A percentile compares a stretch with the other conserved stretches of the same genome.
These are phyloP conservation scores for Globicephala melas DNA, from an alignment of 2,113 vertebrate genomes.

Conservation along the genomic window DNA sequence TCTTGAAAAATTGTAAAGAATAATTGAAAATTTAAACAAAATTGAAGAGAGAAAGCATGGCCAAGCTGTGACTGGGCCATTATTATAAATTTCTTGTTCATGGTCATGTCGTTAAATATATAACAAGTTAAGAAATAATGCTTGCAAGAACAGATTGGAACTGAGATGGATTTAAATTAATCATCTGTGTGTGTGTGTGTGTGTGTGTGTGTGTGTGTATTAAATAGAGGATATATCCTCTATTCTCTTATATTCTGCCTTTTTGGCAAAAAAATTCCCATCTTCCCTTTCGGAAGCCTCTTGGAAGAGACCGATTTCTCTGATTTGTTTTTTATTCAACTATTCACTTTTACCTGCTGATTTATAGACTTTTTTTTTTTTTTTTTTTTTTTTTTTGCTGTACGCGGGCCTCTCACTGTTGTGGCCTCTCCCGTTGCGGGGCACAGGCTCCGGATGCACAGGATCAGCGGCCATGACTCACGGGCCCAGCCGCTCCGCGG, in stretches of 20 bases:
- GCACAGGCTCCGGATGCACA: no score
- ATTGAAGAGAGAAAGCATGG: not conserved
- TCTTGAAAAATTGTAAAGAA: not conserved
- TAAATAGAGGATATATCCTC: not conserved
- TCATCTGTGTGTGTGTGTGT: not conserved
- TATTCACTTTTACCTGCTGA: not conserved
- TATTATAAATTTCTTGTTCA: not conserved
- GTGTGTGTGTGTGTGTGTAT: not conserved
- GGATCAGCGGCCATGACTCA: no score
- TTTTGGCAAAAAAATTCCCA: not conserved
- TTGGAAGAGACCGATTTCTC: not conserved
- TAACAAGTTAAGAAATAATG: constrained; percentile 29
- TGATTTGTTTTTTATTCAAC: not conserved
- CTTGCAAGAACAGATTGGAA: constrained; percentile 15
- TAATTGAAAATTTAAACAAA: constrained; percentile 12
- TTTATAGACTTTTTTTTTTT: not conserved
- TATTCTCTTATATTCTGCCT: not conserved
- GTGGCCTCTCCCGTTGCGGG: no score
- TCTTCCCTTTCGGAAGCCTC: not conserved
- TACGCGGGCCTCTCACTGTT: no score
- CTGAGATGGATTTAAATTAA: not conserved
- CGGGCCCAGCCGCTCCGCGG: no score
- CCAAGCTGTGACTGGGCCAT: not conserved
- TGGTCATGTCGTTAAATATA: constrained; percentile 25
- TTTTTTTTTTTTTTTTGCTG: no score